Conservation (phyloP, 2,113 vertebrate species). For the Pterocles gutturalis region DNA sequence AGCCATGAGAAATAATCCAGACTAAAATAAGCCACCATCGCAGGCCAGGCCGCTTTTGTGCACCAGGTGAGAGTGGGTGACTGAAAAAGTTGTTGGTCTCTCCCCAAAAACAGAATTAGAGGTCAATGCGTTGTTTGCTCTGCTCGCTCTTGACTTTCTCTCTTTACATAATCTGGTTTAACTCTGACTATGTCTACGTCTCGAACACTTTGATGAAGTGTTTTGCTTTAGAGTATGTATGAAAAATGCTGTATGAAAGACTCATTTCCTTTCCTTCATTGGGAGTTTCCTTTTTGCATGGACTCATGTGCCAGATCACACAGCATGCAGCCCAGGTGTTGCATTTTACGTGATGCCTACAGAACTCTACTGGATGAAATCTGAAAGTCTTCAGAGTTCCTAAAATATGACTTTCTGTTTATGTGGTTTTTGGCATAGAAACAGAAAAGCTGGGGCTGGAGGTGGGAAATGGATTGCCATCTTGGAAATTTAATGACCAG, state of each 20-base stretch:
- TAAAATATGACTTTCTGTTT: slow-evolving; percentile 9
- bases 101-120: neutral
- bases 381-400: neutral
- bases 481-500: slow-evolving; percentile 94
- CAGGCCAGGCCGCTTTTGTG: neutral
- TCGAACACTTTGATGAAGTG: neutral
- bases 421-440: slow-evolving; percentile 78
- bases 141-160: neutral
- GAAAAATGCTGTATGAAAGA: neutral
- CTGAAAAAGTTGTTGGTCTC: neutral
- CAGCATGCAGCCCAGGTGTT: neutral
- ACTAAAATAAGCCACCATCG: neutral
- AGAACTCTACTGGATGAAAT: neutral
- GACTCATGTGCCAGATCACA: neutral
- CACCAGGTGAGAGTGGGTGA: neutral
- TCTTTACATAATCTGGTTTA: neutral
- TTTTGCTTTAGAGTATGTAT: neutral
- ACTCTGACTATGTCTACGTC: neutral
- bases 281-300: neutral
- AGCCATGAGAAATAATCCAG: neutral
- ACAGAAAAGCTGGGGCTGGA: slow-evolving; percentile 88
- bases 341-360: neutral
- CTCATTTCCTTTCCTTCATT: neutral
- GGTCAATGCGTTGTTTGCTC: neutral
- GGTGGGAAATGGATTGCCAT: slow-evolving; percentile 88